phyloP scores from a whole-genome alignment of 1,140 invertebrate genomes.

The Phthorimaea operculella region DNA sequence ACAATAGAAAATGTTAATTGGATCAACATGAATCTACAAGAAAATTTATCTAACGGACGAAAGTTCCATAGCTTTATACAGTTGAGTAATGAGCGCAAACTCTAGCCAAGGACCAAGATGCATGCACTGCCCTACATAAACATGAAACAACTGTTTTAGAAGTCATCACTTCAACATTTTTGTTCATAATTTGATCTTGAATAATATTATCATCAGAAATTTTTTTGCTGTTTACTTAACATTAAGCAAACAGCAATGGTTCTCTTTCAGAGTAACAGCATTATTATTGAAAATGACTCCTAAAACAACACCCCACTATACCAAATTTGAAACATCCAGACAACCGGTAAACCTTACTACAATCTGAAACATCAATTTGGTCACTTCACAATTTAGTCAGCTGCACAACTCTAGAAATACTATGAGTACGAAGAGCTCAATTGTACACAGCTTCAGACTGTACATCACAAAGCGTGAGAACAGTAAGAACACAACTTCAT shows the following conservation, averaged over 20 bases:
- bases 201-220: too few relatives aligned
- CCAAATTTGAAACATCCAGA: neutral
- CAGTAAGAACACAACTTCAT: constrained; percentile 19
- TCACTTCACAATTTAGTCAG: constrained; percentile 40
- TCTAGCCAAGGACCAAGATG: too few relatives aligned
- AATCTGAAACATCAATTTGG: constrained; percentile 1
- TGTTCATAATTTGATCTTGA: too few relatives aligned
- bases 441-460: constrained; percentile 44
- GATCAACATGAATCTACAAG: constrained; percentile 22
- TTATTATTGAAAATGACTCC: too few relatives aligned
- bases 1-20: neutral
- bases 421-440: constrained; percentile 45
- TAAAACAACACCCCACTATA: too few relatives aligned
- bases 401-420: constrained; percentile 49
- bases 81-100: constrained; percentile 27
- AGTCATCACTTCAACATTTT: too few relatives aligned
- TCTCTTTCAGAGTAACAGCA: too few relatives aligned
- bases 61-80: constrained; percentile 30
- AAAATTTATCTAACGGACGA: constrained; percentile 37
- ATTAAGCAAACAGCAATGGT: too few relatives aligned
- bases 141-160: too few relatives aligned
- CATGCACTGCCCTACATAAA: neutral
- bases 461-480: constrained; percentile 42
- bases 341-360: neutral
- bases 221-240: too few relatives aligned